Evolutionary conservation across 64 coral and sea anemone species (phyloP).

Genomic region (Stichodactyla helianthus): DNA sequence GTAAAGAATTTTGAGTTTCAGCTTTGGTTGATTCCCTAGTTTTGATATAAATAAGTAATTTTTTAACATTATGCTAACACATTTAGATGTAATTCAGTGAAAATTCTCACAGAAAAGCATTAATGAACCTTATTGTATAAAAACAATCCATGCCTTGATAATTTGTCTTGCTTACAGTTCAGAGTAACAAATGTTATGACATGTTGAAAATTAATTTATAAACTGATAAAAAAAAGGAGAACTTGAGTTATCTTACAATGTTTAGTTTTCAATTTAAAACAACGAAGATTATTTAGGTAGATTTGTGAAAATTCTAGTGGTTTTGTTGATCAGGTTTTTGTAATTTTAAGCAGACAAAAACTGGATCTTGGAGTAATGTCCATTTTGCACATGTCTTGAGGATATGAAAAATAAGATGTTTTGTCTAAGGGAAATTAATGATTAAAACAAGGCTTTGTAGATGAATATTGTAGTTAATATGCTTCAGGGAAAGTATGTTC

Average conservation of each 20-base stretch:
- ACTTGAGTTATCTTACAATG: neutral
- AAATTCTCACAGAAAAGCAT: too few relatives aligned
- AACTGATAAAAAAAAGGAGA: neutral
- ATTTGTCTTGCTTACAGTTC: neutral
- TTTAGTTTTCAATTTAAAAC: neutral
- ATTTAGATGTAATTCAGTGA: too few relatives aligned
- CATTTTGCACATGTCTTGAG: slow-evolving; percentile 11
- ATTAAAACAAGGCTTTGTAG: neutral
- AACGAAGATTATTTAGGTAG: neutral
- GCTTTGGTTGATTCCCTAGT: neutral
- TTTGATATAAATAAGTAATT: neutral
- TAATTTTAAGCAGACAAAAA: neutral
- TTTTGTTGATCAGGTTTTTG: neutral
- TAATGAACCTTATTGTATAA: too few relatives aligned
- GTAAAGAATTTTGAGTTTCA: neutral
- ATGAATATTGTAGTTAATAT: slow-evolving; percentile 11
- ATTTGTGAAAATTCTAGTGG: neutral
- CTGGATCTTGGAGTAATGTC: neutral
- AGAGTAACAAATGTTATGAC: neutral
- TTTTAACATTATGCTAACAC: too few relatives aligned
- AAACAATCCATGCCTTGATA: too few relatives aligned
- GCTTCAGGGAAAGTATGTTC: neutral
- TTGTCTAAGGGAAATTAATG: neutral
- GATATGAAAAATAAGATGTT: slow-evolving; percentile 5
- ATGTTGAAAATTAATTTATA: neutral